Percentiles rank a stretch among this genome's conserved stretches.
These are phyloP conservation scores for Lipotes vexillifer DNA, from an alignment of 2,113 vertebrate genomes.

Conservation along the genomic window DNA sequence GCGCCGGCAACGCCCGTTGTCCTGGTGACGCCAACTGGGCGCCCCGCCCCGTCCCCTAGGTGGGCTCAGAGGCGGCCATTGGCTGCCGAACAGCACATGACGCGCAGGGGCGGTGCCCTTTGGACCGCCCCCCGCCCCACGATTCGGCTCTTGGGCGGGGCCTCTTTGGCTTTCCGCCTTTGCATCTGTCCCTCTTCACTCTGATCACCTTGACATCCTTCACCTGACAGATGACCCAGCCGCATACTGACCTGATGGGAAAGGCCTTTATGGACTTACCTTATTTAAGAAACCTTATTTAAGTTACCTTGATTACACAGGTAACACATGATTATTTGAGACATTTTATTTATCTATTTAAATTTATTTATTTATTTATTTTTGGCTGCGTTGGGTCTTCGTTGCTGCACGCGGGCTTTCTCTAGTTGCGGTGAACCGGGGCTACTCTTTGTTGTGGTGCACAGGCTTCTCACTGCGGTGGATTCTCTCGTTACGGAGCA, in stretches of 20 bases:
- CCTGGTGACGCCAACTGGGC: slow-evolving; percentile 71
- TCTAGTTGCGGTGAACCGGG: too few relatives aligned
- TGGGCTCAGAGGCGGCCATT: slow-evolving; percentile 49
- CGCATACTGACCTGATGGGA: not conserved
- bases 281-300: not conserved
- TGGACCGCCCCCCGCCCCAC: not conserved
- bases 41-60: slow-evolving; percentile 65
- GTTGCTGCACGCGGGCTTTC: too few relatives aligned
- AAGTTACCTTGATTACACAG: not conserved
- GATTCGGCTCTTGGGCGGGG: not conserved
- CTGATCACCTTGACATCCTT: not conserved
- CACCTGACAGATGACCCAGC: not conserved
- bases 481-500: too few relatives aligned
- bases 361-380: too few relatives aligned
- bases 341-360: not conserved
- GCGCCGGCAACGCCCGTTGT: slow-evolving; percentile 75
- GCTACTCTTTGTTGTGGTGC: too few relatives aligned
- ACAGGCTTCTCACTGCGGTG: too few relatives aligned
- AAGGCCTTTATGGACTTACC: not conserved
- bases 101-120: slow-evolving; percentile 11
- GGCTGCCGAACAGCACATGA: slow-evolving; percentile 47
- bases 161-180: rapidly evolving
- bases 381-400: too few relatives aligned
- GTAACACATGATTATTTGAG: not conserved
- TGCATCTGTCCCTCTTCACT: not conserved